Percentiles rank a stretch among this genome's conserved stretches.
phyloP scores from a whole-genome alignment of 2,797 vertebrate species.

The Cirrhinus mrigala region DNA sequence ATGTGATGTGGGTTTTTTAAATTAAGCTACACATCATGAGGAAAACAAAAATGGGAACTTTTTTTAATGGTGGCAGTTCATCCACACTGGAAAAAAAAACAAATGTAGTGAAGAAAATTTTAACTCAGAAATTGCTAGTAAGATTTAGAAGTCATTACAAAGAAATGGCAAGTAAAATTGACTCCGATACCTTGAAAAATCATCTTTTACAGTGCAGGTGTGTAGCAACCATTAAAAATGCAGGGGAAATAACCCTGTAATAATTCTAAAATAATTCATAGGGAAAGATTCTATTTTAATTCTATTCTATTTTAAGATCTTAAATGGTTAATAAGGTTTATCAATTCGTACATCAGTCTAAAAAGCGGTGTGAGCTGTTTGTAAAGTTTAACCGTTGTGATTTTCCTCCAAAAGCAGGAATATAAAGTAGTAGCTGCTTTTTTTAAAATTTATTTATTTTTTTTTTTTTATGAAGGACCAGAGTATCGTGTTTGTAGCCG shows the following conservation, averaged over 20 bases:
- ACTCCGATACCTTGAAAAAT: background rate
- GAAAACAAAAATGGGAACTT: background rate
- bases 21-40: background rate
- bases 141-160: background rate
- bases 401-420: background rate
- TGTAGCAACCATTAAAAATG: background rate
- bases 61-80: background rate
- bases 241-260: background rate
- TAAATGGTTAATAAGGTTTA: background rate
- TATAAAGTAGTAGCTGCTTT: slow-evolving; percentile 13
- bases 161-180: background rate
- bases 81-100: background rate
- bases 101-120: background rate
- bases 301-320: too few species aligned
- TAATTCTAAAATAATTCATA: background rate
- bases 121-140: background rate
- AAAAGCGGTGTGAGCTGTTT: background rate
- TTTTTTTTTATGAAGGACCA: background rate
- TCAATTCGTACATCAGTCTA: background rate
- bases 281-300: background rate
- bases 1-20: background rate
- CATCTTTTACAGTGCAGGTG: background rate
- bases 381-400: background rate
- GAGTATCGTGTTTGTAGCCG: slow-evolving; percentile 6
- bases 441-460: too few species aligned